Percentiles rank a stretch among this genome's conserved stretches.
phyloP scores from a whole-genome alignment of 2,797 vertebrate genomes.

The Discoglossus pictus region DNA sequence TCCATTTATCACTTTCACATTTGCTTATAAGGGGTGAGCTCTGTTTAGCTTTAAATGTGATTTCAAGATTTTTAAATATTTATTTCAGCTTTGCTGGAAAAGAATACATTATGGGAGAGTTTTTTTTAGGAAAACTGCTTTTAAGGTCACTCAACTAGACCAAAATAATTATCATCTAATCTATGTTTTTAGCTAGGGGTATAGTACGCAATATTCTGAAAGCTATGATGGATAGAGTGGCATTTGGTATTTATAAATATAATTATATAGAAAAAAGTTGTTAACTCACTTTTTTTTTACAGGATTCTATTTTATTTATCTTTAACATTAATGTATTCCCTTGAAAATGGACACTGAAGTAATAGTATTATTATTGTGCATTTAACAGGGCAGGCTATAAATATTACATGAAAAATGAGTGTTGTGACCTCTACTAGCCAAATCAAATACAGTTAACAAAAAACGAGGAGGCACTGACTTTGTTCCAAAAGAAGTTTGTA shows the following conservation, averaged over 20 bases:
- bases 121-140: constrained; percentile 22
- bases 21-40: constrained; percentile 69
- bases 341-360: no score
- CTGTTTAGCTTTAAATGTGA: constrained; percentile 70
- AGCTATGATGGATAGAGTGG: constrained; percentile 18
- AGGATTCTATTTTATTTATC: no score
- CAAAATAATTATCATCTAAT: constrained; percentile 18
- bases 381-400: no score
- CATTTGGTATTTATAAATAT: constrained; percentile 25
- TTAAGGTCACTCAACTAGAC: constrained; percentile 39
- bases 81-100: constrained; percentile 55
- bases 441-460: no score
- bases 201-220: background rate
- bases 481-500: no score
- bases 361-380: no score
- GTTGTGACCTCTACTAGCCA: no score
- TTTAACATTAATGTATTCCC: no score
- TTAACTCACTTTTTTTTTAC: no score
- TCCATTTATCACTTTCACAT: constrained; percentile 81
- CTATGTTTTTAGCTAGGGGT: background rate
- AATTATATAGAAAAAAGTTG: constrained; percentile 16
- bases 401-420: no score
- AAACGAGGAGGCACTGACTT: no score
- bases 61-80: constrained; percentile 80
- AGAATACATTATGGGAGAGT: constrained; percentile 41